Base-by-base conservation (phyloP, 2,113 vertebrate genomes). In the Alces alces region DNA sequence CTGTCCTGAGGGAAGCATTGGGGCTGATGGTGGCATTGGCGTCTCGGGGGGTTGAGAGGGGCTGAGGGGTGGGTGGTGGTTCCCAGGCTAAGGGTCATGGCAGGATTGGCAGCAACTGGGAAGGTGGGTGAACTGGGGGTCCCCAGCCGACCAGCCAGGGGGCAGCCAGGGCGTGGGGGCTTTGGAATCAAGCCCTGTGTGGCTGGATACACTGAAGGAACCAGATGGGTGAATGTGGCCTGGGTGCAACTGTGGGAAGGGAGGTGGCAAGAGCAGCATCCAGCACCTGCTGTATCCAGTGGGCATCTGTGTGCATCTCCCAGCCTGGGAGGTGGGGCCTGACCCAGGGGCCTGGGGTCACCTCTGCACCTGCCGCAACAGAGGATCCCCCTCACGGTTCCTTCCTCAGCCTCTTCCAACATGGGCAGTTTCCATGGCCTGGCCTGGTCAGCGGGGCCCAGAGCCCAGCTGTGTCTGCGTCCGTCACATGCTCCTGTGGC, bases 231-330 rank as follows among this genome's bases (percentile, higher is more conserved):
- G 7, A 9, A 23, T 13, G 2, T 36, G 52, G 47, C 82, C 43
- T 5, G 8, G 3, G 43, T 21, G 25, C 45, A 14, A n/a, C 19
- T 1, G 7, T 1, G 2, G 50, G 66, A 17, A 36, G 61, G 60
- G 52, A 30, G 30, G 28, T 2, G 12, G 9, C n/a, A 7, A 1
- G 11, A 17, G 28, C 21, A 13, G 47, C 0, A 0, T 5, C 55
- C 21, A 12, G 73, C 15, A 33, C 36, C 5, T 5, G 2, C 11
- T 43, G 14, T 25, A 14, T 16, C 7, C 1, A 2, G 28, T 0
- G 0, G 50, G 30, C 3, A 23, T 43, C 16, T 55, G 17, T 16
- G 27, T 39, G 83, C 66, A 43, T 47, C 43, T 73, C 60, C 43
- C 25, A 39, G 82, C 28, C 30, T 16, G 6, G 45, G 54, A 43